A percentile compares a stretch with the other conserved stretches of the same genome.
These are phyloP conservation scores for Stegostoma tigrinum DNA, from an alignment of 2,113 vertebrate genomes.

Conservation along the genomic window DNA sequence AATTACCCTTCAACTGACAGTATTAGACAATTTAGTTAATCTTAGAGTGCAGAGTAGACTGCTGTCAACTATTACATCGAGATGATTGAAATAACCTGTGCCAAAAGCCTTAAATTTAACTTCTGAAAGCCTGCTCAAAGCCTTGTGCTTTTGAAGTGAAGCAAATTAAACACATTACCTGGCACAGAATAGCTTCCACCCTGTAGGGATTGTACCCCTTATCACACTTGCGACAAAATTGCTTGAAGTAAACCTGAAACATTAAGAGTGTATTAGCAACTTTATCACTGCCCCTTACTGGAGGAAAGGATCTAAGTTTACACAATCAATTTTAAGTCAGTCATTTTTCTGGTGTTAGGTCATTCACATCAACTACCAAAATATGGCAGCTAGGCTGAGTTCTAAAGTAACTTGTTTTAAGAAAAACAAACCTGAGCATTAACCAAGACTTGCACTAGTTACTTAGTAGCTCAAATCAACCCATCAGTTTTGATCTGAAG, in stretches of 20 bases:
- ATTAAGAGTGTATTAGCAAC: not conserved
- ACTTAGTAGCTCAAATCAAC: no score
- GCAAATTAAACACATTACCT: constrained; percentile 54
- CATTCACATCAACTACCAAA: no score
- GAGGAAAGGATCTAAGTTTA: not conserved
- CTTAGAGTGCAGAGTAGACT: not conserved
- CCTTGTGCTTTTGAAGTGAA: no score
- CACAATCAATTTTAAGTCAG: no score
- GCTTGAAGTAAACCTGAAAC: constrained; percentile 90
- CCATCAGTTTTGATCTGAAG: no score
- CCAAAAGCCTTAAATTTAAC: not conserved
- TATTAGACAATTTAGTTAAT: not conserved
- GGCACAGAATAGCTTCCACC: constrained; percentile 88
- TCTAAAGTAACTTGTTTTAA: no score
- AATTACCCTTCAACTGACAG: not conserved
- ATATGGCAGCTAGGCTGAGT: not conserved
- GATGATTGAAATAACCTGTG: no score
- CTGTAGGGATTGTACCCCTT: constrained; percentile 82
- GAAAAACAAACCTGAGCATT: no score
- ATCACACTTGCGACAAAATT: constrained; percentile 88
- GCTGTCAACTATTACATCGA: no score
- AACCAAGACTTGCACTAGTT: no score
- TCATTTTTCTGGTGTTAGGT: no score
- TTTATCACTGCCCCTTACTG: not conserved
- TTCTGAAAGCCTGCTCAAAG: not conserved